Conservation (phyloP, 2,888 invertebrate species). For the Colletes collaris region DNA sequence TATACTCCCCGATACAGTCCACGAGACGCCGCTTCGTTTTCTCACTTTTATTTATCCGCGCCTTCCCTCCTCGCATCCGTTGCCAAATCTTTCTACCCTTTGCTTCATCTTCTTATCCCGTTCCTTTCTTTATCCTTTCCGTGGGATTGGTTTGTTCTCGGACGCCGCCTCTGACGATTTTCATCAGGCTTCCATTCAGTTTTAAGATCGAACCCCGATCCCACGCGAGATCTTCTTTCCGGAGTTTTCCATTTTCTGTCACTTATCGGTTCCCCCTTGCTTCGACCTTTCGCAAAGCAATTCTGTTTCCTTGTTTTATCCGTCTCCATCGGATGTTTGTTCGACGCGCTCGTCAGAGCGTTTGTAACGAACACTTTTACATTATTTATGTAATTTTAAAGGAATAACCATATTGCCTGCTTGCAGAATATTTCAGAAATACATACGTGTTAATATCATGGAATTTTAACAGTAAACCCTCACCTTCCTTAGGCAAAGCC, state of each 20-base stretch:
- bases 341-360: no score
- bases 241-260: neutral
- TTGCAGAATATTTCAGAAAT: no score
- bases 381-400: no score
- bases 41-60: conserved; percentile 58
- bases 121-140: neutral
- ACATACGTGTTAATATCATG: no score
- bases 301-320: neutral
- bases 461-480: no score
- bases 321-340: neutral
- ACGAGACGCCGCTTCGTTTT: conserved; percentile 8
- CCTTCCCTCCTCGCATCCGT: conserved; percentile 22
- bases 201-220: conserved; percentile 3
- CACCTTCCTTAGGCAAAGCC: no score
- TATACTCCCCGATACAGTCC: conserved; percentile 13
- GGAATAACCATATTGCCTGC: no score
- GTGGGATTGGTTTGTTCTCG: conserved; percentile 15
- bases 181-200: conserved; percentile 43
- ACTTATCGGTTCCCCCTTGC: conserved; percentile 11
- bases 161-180: conserved; percentile 24
- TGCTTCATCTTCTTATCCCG: conserved; percentile 20
- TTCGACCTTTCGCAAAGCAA: no score
- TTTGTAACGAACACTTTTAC: no score
- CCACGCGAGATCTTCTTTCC: neutral
- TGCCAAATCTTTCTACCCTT: conserved; percentile 41